Conservation (phyloP, 2,888 invertebrate species). For the Mallateleia sp. region DNA sequence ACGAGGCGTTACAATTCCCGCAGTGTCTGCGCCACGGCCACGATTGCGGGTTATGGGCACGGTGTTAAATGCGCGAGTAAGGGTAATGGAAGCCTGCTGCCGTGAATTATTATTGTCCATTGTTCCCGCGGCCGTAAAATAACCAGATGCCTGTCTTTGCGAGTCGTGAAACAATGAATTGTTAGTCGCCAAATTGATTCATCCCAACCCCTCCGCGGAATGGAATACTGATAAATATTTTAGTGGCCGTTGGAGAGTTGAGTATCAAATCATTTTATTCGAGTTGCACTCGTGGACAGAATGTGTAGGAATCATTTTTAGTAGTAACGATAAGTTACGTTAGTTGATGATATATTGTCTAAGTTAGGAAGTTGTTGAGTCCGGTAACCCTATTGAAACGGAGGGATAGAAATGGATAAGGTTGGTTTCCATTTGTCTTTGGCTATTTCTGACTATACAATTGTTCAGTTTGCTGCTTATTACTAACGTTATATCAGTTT, state of each 20-base stretch:
- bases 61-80: constrained; percentile 78
- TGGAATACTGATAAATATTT: constrained; percentile 33
- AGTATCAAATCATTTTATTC: too few relatives aligned
- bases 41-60: constrained; percentile 82
- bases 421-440: too few relatives aligned
- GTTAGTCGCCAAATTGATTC: constrained; percentile 71
- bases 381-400: too few relatives aligned
- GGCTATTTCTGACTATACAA: too few relatives aligned
- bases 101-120: constrained; percentile 88
- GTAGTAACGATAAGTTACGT: too few relatives aligned
- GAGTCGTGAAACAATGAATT: constrained; percentile 74
- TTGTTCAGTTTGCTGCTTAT: too few relatives aligned
- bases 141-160: constrained; percentile 81
- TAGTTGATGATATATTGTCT: too few relatives aligned
- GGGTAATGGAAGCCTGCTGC: constrained; percentile 81
- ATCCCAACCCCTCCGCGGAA: background rate
- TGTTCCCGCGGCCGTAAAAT: constrained; percentile 86
- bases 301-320: too few relatives aligned
- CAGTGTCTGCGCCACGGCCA: constrained; percentile 77
- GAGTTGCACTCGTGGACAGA: too few relatives aligned
- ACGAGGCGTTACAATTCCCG: constrained; percentile 86
- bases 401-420: too few relatives aligned
- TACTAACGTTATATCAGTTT: too few relatives aligned
- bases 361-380: too few relatives aligned
- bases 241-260: constrained; percentile 13